Conservation (phyloP, 2,888 invertebrate species). For the Neoascia interrupta region DNA sequence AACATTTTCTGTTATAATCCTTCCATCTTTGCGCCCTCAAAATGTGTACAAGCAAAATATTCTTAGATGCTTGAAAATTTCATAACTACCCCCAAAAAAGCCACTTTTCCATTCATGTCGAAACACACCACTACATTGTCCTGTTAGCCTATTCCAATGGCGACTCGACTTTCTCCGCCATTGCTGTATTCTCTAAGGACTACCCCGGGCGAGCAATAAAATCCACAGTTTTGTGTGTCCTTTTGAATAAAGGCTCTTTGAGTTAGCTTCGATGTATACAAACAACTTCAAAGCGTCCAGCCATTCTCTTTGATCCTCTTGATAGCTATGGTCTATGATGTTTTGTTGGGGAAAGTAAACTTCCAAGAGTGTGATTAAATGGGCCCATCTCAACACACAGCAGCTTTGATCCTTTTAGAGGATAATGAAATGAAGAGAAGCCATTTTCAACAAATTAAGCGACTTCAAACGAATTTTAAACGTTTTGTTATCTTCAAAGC, state of each 20-base stretch:
- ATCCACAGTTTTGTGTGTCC: background rate
- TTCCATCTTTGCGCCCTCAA: too few relatives aligned
- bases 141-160: conserved; percentile 43
- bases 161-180: conserved; percentile 63
- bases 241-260: background rate
- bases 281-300: conserved; percentile 48
- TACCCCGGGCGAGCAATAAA: background rate
- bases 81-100: too few relatives aligned
- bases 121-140: background rate
- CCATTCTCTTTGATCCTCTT: conserved; percentile 41
- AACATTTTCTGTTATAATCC: conserved; percentile 9
- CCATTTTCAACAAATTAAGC: conserved; percentile 61
- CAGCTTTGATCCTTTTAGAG: conserved; percentile 55
- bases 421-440: conserved; percentile 22
- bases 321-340: too few relatives aligned
- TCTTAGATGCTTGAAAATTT: too few relatives aligned
- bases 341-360: too few relatives aligned
- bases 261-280: too few relatives aligned
- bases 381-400: background rate
- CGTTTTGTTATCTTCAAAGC: conserved; percentile 78
- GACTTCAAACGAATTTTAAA: conserved; percentile 77
- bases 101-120: too few relatives aligned
- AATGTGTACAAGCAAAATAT: too few relatives aligned
- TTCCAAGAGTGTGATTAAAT: background rate
- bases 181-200: conserved; percentile 7